Percentiles rank a stretch among this genome's conserved stretches.
phyloP scores from a whole-genome alignment of 2,113 vertebrate genomes.

The Pampusana beccarii region DNA sequence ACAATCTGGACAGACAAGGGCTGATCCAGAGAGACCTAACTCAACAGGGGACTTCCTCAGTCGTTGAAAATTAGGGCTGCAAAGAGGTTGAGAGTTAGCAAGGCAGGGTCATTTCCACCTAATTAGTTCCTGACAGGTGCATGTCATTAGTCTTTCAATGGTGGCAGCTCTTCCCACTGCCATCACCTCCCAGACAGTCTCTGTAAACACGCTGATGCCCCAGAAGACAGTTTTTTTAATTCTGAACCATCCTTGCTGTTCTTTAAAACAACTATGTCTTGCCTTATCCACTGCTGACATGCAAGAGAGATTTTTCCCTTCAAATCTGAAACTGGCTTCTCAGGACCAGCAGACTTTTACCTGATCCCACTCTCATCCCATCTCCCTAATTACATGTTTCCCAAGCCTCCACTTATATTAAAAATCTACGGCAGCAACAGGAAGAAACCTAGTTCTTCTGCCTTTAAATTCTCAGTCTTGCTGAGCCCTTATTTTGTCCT shows the following conservation, averaged over 20 bases:
- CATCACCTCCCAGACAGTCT: background rate
- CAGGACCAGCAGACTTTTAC: background rate
- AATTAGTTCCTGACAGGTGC: background rate
- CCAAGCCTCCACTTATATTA: background rate
- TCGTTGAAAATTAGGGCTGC: background rate
- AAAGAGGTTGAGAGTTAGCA: background rate
- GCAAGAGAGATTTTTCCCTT: background rate
- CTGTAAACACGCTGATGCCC: background rate
- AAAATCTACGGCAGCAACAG: background rate
- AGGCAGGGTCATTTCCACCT: background rate
- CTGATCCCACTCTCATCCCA: background rate
- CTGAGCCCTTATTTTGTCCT: background rate
- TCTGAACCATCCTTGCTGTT: background rate
- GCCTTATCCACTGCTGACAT: background rate
- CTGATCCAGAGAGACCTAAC: background rate
- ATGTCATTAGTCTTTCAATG: background rate
- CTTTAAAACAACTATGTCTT: background rate
- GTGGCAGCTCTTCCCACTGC: background rate
- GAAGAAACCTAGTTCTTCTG: background rate
- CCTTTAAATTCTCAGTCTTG: background rate
- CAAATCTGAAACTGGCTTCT: background rate
- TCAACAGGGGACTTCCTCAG: background rate
- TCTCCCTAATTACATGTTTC: background rate
- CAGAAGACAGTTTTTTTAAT: background rate
- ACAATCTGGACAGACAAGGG: background rate